phyloP scores from a whole-genome alignment of 2,888 invertebrate species.

The Volucella zonaria region DNA sequence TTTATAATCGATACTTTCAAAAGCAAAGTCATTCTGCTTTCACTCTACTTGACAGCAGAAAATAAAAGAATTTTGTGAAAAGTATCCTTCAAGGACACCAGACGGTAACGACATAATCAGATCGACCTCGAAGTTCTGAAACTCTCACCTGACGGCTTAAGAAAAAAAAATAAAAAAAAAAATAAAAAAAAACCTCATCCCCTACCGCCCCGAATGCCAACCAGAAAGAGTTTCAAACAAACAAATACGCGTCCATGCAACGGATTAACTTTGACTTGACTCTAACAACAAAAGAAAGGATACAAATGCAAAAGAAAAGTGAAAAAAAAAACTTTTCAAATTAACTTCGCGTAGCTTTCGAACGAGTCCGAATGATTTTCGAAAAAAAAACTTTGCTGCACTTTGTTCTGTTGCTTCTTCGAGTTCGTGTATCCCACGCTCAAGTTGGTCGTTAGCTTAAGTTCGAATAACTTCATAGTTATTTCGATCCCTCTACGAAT shows the following conservation, averaged over 20 bases:
- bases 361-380: conserved; percentile 27
- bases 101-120: background rate
- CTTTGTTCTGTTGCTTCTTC: conserved; percentile 22
- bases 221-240: conserved; percentile 20
- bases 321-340: conserved; percentile 55
- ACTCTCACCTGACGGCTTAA: background rate
- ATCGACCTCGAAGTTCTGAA: background rate
- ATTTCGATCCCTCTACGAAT: background rate
- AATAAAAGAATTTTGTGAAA: no score
- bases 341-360: conserved; percentile 56
- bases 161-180: no score
- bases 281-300: conserved; percentile 5
- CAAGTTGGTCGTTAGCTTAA: conserved; percentile 3
- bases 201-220: conserved; percentile 6
- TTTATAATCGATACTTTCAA: no score
- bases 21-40: no score
- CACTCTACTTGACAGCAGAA: no score
- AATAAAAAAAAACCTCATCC: no score
- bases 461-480: background rate
- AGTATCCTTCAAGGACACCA: background rate
- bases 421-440: background rate
- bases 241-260: conserved; percentile 50
- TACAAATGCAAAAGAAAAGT: background rate
- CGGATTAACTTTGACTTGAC: conserved; percentile 61
- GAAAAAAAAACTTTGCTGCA: conserved; percentile 27